phyloP scores from a whole-genome alignment of 2,797 vertebrate species.

The Diplodus sargus region DNA sequence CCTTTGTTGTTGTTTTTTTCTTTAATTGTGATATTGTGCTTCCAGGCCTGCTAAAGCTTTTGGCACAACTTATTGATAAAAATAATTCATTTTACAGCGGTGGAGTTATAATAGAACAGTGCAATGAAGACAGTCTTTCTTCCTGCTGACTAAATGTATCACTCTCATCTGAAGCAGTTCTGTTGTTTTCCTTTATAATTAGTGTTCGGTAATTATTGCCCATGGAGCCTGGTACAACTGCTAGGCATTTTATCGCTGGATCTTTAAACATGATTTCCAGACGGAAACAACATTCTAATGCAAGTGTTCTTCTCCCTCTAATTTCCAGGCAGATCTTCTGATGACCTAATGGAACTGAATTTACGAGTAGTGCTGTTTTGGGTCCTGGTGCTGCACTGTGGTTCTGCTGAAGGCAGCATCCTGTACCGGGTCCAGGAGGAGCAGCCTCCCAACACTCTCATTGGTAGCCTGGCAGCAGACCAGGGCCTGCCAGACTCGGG shows the following conservation, averaged over 20 bases:
- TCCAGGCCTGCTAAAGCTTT: constrained; percentile 51
- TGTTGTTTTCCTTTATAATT: constrained; percentile 41
- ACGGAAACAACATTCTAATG: constrained; percentile 41
- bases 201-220: constrained; percentile 29
- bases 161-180: constrained; percentile 21
- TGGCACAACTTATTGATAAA: constrained; percentile 53
- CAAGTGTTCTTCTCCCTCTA: constrained; percentile 41
- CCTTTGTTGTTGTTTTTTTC: constrained; percentile 45
- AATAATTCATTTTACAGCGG: constrained; percentile 38
- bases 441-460: constrained; percentile 96
- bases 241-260: constrained; percentile 5
- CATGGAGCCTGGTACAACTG: constrained; percentile 12
- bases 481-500: constrained; percentile 95
- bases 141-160: constrained; percentile 38
- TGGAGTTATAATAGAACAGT: constrained; percentile 25
- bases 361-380: constrained; percentile 78
- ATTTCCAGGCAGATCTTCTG: constrained; percentile 80
- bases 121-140: constrained; percentile 16
- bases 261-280: constrained; percentile 2
- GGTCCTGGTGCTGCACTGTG: constrained; percentile 78
- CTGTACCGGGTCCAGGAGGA: constrained; percentile 95
- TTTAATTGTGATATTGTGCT: constrained; percentile 51
- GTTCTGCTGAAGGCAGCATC: constrained; percentile 78
- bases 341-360: constrained; percentile 84
- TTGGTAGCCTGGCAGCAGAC: constrained; percentile 96